Evolutionary conservation across 2,797 vertebrate species (phyloP).

Genomic region (Prunella strophiata): DNA sequence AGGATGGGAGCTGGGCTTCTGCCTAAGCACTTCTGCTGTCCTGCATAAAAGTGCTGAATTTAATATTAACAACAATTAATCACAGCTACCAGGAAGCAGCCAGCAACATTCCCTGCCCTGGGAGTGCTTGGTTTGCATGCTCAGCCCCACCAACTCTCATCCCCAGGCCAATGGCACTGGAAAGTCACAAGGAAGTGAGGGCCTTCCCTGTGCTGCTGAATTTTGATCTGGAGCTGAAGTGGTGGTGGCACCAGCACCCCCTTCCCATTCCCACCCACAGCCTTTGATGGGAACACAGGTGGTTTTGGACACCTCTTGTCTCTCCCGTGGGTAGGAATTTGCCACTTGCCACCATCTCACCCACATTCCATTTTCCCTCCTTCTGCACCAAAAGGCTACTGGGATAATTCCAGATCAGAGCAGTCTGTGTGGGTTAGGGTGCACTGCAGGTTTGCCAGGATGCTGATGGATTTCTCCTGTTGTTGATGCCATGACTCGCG

Average conservation of each 20-base stretch:
- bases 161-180: neutral
- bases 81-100: neutral
- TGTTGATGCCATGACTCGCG: neutral
- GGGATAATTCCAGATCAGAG: neutral
- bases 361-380: neutral
- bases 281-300: neutral
- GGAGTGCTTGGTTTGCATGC: fast-evolving
- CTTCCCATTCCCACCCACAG: neutral
- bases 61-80: conserved; percentile 28
- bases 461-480: neutral
- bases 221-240: neutral
- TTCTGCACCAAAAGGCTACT: neutral
- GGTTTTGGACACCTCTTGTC: neutral
- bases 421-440: neutral
- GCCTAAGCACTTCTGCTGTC: neutral
- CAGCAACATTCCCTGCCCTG: fast-evolving
- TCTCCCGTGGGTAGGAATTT: fast-evolving
- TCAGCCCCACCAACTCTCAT: neutral
- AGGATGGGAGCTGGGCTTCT: conserved; percentile 1
- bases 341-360: neutral
- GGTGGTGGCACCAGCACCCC: fast-evolving
- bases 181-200: neutral
- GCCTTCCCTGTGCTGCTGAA: neutral
- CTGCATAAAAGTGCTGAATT: neutral
- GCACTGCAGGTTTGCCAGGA: neutral